These are phyloP conservation scores for Meloidogyne exigua DNA, from an alignment of 1,140 invertebrate species.

Conservation along the genomic window DNA sequence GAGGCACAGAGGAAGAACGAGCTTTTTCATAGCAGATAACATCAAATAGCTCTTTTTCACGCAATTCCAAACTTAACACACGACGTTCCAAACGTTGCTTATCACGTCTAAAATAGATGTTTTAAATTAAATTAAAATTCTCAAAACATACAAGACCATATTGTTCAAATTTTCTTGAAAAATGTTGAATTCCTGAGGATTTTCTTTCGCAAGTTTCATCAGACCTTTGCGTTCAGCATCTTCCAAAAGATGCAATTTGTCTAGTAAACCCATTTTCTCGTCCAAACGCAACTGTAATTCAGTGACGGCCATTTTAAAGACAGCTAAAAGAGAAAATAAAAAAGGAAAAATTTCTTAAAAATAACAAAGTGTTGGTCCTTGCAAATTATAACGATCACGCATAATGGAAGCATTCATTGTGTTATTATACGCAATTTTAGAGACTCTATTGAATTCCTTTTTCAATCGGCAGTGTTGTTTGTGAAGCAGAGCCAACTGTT, in stretches of 20 bases:
- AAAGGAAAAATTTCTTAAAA: background rate
- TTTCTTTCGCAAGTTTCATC: slow-evolving; percentile 8
- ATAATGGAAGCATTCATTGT: background rate
- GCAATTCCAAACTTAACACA: slow-evolving; percentile 23
- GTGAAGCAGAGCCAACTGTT: slow-evolving; percentile 19
- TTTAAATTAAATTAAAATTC: background rate
- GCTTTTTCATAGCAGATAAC: slow-evolving; percentile 17
- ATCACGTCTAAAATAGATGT: slow-evolving; percentile 7
- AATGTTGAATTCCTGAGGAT: slow-evolving; percentile 14
- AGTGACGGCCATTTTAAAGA: background rate
- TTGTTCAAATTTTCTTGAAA: slow-evolving; percentile 14
- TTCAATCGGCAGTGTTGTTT: slow-evolving; percentile 12
- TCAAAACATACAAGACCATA: slow-evolving; percentile 18
- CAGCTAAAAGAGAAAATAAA: background rate
- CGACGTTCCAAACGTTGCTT: slow-evolving; percentile 28
- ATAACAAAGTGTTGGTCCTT: slow-evolving; percentile 28
- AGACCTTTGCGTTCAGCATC: background rate
- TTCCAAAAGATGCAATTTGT: slow-evolving; percentile 7
- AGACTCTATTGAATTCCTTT: background rate
- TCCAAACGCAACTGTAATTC: background rate
- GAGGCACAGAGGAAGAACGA: slow-evolving; percentile 27
- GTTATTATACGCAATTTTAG: slow-evolving; percentile 21
- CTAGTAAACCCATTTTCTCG: slow-evolving; percentile 7
- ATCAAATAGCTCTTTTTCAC: slow-evolving; percentile 16
- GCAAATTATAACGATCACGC: slow-evolving; percentile 11